A percentile compares a stretch with the other conserved stretches of the same genome.
Conservation (phyloP, 1,140 invertebrate species). For the Drosophila nigromelanica region DNA sequence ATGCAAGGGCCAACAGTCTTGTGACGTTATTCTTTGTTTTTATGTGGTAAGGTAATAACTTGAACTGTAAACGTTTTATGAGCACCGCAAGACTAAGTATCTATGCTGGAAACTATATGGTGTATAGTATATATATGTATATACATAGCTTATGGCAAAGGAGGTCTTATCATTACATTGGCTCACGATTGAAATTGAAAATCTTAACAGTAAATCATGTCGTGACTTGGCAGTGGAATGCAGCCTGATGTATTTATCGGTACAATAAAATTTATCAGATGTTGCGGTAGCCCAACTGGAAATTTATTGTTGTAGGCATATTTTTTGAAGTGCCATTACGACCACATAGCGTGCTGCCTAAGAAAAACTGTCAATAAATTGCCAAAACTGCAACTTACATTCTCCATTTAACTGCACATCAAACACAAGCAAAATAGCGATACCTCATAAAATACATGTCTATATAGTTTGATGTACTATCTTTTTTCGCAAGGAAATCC, state of each 20-base stretch:
- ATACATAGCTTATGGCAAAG: background rate
- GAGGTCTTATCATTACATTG: slow-evolving; percentile 42
- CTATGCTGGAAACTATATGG: slow-evolving; percentile 9
- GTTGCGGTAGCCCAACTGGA: slow-evolving; percentile 43
- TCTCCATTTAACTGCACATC: slow-evolving; percentile 69
- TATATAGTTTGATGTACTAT: no score
- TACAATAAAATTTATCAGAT: slow-evolving; percentile 51
- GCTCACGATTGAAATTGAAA: slow-evolving; percentile 66
- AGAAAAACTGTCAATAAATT: slow-evolving; percentile 56
- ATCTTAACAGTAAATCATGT: slow-evolving; percentile 67
- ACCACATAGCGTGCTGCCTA: slow-evolving; percentile 52
- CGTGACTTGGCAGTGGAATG: slow-evolving; percentile 40
- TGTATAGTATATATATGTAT: background rate
- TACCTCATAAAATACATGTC: no score
- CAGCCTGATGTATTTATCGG: slow-evolving; percentile 29
- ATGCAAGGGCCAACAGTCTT: slow-evolving; percentile 62
- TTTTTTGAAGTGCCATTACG: slow-evolving; percentile 63
- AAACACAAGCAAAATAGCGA: slow-evolving; percentile 26
- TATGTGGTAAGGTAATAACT: slow-evolving; percentile 35
- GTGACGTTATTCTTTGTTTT: slow-evolving; percentile 61
- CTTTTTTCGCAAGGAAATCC: no score
- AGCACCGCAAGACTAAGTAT: slow-evolving; percentile 4
- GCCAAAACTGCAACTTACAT: slow-evolving; percentile 18
- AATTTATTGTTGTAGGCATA: slow-evolving; percentile 62
- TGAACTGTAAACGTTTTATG: slow-evolving; percentile 51